Base-by-base conservation (phyloP, 2,888 invertebrate genomes). In the Tenthredo amoena region DNA sequence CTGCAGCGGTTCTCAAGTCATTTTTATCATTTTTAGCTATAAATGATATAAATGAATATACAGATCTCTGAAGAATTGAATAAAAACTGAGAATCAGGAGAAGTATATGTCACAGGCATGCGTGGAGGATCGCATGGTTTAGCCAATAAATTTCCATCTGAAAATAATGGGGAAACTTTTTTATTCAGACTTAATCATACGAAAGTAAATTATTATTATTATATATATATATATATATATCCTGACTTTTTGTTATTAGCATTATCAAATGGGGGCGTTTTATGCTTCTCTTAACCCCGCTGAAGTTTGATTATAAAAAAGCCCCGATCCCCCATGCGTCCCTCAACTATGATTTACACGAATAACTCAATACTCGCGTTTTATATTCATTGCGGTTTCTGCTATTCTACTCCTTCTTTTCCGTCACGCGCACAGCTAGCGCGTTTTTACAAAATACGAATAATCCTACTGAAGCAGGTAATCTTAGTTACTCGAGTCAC, bases 321-420 rank as follows among this genome's bases (percentile, higher is more conserved):
- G 5, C 9, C 58, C 58, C 58, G 2, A 58, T 4, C 21, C 21
- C 21, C 58, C 9, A 18, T 21, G 18, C n/a, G 21, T 58, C 6
- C 2, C 21, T 21, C 1, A n/a, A 58, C 58, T 58, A 58, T 58
- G 15, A 68, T 31, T 31, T 31, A 68, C 68, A 15, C 68, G 68
- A 68, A 68, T 68, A 68, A 68, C 68, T 71, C 71, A 71, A 71
- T 71, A 71, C 71, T 71, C 71, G 37, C 37, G 37, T 71, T 71
- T 71, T n/a, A 71, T 71, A 71, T 37, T 71, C 71, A 71, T 37
- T 71, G 71, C 37, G 12, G 15, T 71, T 31, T 71, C 71, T 1
- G 21, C 34, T 34, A 7, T 37, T 71, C 12, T 37, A 34, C 18
- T 26, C 6, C 34, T 31, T 31, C 34, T 18, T 34, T 4, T 68